Base-by-base conservation (phyloP, 2,888 invertebrate species). In the Polyommatus icarus region DNA sequence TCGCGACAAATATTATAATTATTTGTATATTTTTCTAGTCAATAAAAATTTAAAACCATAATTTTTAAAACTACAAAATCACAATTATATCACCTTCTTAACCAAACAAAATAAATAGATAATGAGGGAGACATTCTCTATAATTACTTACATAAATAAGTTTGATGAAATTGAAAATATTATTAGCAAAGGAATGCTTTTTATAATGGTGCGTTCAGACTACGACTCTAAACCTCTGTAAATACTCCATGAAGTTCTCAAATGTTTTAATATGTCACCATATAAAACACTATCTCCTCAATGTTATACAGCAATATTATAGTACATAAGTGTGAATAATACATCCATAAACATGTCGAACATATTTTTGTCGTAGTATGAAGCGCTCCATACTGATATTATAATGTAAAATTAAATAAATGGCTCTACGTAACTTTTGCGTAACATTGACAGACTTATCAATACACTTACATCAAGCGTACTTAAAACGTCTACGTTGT, bases 401-500 rank as follows among this genome's bases (percentile, higher is more conserved):
- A 67, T n/a, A 46, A 61, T 20, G 20, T 3, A 76, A 20, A 57
- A 29, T 76, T 20, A 76, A 71, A 77, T 50, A 29, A 59, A 67
- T 67, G 29, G 67, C 67, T 15, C 67, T 67, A 1, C 0, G 20
- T 4, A 24, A 61, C 0, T 61, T 61, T 72, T 40, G 24, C 79
- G 81, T 80, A 82, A 82, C 80, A 82, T 81, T 80, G 82, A 82
- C 84, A 84, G 84, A 82, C 61, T 80, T 79, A 80, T 76, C 80
- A 79, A 79, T 76, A 76, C 77, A 78, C 24, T 67, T 78, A 82
- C 72, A 76, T 77, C 82, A 81, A 82, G 82, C 83, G 82, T 81
- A 88, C 86, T 85, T 84, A 82, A 84, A 82, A 84, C 81, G 83
- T 82, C 82, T 85, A 83, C 80, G 76, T 80, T 78, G 81, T 80